A percentile compares a stretch with the other conserved stretches of the same genome.
phyloP scores from a whole-genome alignment of 30 jellyfish, hydroid and myxozoan genomes.

The Turritopsis dohrnii region DNA sequence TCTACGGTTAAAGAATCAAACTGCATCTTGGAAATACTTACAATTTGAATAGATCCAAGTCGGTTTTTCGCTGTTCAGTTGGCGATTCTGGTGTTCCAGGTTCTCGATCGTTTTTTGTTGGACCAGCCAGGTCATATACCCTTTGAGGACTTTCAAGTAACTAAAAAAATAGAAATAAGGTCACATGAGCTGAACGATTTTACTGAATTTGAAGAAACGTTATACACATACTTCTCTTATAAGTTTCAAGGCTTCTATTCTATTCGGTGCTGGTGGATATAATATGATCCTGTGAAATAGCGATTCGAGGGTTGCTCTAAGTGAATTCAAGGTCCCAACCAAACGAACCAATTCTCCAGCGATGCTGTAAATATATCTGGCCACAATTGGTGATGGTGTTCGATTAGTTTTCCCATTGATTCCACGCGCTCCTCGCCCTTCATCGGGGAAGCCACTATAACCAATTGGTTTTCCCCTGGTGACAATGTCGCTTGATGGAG shows the following conservation, averaged over 20 bases:
- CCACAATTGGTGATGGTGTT: slow-evolving; percentile 26
- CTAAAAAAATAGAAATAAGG: no score
- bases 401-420: slow-evolving; percentile 42
- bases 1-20: not conserved
- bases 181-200: no score
- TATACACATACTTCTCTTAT: slow-evolving; percentile 81
- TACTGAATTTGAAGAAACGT: no score
- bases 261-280: slow-evolving; percentile 87
- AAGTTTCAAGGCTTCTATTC: slow-evolving; percentile 86
- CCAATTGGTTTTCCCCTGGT: slow-evolving; percentile 58
- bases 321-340: slow-evolving; percentile 72
- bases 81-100: slow-evolving; percentile 85
- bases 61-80: slow-evolving; percentile 75
- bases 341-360: slow-evolving; percentile 82
- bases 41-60: slow-evolving; percentile 70
- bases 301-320: slow-evolving; percentile 81
- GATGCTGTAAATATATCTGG: slow-evolving; percentile 50
- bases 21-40: slow-evolving; percentile 41
- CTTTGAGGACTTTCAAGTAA: slow-evolving; percentile 68
- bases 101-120: slow-evolving; percentile 67
- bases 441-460: slow-evolving; percentile 36
- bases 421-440: slow-evolving; percentile 65
- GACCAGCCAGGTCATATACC: slow-evolving; percentile 83
- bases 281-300: slow-evolving; percentile 72
- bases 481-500: slow-evolving; percentile 61